Evolutionary conservation across 2,888 invertebrate genomes (phyloP).

Genomic region (Drosophila colorata): DNA sequence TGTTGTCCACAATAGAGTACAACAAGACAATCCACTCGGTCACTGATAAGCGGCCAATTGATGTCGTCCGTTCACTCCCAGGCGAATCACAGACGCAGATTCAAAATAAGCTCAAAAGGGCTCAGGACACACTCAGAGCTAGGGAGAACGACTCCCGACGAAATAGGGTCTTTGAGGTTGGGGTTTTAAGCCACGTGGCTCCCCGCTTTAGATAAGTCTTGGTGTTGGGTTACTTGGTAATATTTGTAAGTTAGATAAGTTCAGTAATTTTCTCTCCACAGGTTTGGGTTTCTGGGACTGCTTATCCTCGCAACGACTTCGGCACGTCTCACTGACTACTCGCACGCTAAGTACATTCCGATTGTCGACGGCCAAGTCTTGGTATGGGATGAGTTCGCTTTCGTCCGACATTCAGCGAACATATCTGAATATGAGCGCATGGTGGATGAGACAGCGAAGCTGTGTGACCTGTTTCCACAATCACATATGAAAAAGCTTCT

Average conservation of each 20-base stretch:
- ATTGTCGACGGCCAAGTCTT: background rate
- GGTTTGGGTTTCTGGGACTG: background rate
- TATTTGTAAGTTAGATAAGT: no score
- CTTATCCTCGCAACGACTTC: background rate
- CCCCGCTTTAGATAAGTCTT: no score
- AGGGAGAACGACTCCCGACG: background rate
- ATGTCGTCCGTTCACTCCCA: background rate
- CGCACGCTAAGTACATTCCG: constrained; percentile 1
- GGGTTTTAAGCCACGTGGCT: background rate
- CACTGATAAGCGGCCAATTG: background rate
- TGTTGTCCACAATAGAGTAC: constrained; percentile 1
- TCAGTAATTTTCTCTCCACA: background rate
- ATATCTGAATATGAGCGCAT: background rate
- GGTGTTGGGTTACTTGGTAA: no score
- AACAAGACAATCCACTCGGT: constrained; percentile 4
- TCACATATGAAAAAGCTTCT: constrained; percentile 7
- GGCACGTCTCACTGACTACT: constrained; percentile 1
- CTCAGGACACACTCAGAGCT: no score
- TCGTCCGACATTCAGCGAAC: background rate
- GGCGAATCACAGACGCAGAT: no score
- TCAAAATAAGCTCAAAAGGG: no score
- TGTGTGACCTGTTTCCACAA: background rate
- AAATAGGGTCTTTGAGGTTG: background rate
- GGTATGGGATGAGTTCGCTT: background rate
- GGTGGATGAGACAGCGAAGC: background rate